Evolutionary conservation across 1,140 invertebrate genomes (phyloP).

Genomic region (Monomorium pharaonis): DNA sequence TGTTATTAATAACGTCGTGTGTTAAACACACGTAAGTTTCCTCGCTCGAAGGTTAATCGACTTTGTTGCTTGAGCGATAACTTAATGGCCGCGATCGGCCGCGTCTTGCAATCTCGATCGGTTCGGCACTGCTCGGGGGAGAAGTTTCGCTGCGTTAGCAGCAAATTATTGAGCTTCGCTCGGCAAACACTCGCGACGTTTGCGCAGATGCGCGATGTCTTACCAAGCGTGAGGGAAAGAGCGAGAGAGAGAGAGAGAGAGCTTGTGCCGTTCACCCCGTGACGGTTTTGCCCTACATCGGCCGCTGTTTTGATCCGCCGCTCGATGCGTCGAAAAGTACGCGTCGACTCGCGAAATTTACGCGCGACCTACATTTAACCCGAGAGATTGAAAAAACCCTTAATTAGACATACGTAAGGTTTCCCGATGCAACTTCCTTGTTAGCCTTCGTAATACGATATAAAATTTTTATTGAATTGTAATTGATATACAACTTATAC

Average conservation of each 20-base stretch:
- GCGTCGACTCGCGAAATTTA: conserved; percentile 38
- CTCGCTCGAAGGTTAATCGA: conserved; percentile 18
- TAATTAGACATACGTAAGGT: background rate
- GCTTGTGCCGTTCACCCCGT: conserved; percentile 68
- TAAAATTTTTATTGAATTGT: background rate
- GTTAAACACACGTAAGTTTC: background rate
- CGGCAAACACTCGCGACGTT: conserved; percentile 58
- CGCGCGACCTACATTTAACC: conserved; percentile 13
- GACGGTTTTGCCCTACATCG: conserved; percentile 69
- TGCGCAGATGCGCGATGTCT: conserved; percentile 68
- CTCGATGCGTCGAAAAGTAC: conserved; percentile 44
- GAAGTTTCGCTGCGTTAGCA: conserved; percentile 35
- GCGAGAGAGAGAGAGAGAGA: conserved; percentile 24
- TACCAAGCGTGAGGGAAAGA: conserved; percentile 28
- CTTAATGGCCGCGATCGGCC: conserved; percentile 23
- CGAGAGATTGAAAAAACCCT: conserved; percentile 1
- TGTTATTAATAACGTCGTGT: conserved; percentile 1
- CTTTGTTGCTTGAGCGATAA: conserved; percentile 27
- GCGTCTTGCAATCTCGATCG: conserved; percentile 13
- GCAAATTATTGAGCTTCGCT: conserved; percentile 68
- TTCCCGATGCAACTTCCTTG: background rate
- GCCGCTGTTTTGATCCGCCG: conserved; percentile 54
- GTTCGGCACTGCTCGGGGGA: background rate
- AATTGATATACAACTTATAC: no score
- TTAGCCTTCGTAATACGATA: background rate